Percentiles rank a stretch among this genome's conserved stretches.
Conservation (phyloP, 2,888 invertebrate genomes). For the Cyaniris semiargus region DNA sequence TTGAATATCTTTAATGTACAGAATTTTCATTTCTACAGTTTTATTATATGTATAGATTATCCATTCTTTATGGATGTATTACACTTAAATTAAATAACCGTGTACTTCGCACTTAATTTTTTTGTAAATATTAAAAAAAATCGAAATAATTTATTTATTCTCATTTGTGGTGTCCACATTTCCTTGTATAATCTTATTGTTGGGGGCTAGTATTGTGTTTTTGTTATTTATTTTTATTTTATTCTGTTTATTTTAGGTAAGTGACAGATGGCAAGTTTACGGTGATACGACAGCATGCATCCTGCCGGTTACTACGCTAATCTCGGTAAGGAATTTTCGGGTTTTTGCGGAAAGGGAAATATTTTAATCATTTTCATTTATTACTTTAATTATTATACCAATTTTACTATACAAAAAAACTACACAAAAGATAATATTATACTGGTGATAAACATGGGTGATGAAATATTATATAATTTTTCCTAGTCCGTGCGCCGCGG, state of each 20-base stretch:
- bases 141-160: no score
- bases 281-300: slow-evolving; percentile 74
- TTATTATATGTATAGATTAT: no score
- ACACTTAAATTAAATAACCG: no score
- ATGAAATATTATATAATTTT: no score
- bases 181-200: background rate
- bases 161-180: background rate
- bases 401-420: background rate
- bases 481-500: no score
- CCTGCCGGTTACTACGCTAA: slow-evolving; percentile 79
- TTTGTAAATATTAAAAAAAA: no score
- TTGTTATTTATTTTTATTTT: slow-evolving; percentile 35
- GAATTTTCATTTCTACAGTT: no score
- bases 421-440: background rate
- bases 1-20: no score
- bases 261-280: slow-evolving; percentile 75
- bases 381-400: background rate
- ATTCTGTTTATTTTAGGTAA: slow-evolving; percentile 70
- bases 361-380: no score
- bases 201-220: background rate
- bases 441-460: background rate
- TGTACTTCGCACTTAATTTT: no score
- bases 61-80: no score
- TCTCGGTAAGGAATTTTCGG: slow-evolving; percentile 57
- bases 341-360: background rate